Percentiles rank a stretch among this genome's conserved stretches.
These are phyloP conservation scores for Caenorhabditis doughertyi DNA, from an alignment of 2,888 invertebrate species.

Conservation along the genomic window DNA sequence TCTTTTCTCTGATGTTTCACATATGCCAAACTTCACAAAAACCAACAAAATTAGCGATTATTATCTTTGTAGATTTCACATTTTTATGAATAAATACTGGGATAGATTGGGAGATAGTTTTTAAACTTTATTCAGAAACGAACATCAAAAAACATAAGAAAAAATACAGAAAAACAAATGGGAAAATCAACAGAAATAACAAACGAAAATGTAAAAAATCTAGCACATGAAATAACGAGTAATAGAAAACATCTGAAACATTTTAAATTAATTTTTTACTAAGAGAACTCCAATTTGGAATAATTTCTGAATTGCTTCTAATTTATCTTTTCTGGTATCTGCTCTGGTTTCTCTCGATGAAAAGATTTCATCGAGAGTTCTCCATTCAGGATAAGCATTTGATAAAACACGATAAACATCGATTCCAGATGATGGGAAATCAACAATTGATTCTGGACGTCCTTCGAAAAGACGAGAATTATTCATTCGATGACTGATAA, in stretches of 20 bases:
- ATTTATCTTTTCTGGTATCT: constrained; percentile 32
- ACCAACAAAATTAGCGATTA: background rate
- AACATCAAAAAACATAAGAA: constrained; percentile 1
- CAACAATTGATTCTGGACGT: constrained; percentile 71
- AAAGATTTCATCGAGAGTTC: constrained; percentile 63
- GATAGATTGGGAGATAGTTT: constrained; percentile 2
- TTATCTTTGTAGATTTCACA: constrained; percentile 1
- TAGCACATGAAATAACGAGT: background rate
- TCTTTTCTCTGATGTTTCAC: constrained; percentile 24
- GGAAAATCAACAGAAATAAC: background rate
- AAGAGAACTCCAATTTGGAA: constrained; percentile 62
- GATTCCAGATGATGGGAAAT: constrained; percentile 65
- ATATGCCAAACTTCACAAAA: constrained; percentile 42
- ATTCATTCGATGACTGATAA: constrained; percentile 78
- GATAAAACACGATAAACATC: constrained; percentile 41
- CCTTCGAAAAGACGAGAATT: constrained; percentile 78
- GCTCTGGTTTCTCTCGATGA: constrained; percentile 33
- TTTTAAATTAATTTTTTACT: constrained; percentile 42
- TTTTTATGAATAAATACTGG: constrained; percentile 32
- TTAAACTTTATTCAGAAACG: background rate
- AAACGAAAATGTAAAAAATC: background rate
- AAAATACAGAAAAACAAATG: constrained; percentile 4
- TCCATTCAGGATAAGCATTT: constrained; percentile 77
- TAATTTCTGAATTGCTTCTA: constrained; percentile 54
- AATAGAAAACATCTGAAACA: background rate